Base-by-base conservation (phyloP, 2,113 vertebrate genomes). In the Rhabdomys dilectus region DNA sequence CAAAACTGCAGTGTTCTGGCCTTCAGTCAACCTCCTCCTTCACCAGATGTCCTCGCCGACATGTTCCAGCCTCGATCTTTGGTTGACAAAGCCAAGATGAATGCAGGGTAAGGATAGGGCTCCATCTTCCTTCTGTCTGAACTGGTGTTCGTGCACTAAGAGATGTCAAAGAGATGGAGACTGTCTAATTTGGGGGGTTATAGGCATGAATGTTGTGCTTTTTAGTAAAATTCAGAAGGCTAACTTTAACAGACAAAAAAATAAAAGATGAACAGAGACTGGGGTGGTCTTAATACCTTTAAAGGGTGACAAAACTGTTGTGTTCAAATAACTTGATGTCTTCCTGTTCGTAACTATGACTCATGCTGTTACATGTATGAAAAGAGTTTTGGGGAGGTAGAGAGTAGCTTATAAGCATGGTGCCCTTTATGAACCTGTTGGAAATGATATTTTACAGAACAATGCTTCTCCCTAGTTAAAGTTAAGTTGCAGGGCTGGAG, bases 21-120 rank as follows among this genome's bases (percentile, higher is more conserved):
- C 4, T 98, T 98, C 88, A 99, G 98, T 88, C 99, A 99, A 51
- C 98, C 98, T 68, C 99, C 96, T 36, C 96, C 98, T 8, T 98
- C 99, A 0, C 98, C 99, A 0, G 98, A 98, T 48, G 98, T 98
- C 3, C 98, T 99, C 29, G 99, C 99, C 4, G 99, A 99, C 95
- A 98, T 99, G 98, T 99, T 99, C 98, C 99, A 99, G 98, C 98
- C 98, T 22, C 99, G 99, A 73, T 99, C 99, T 6, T 96, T 99
- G 70, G 97, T 99, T n/a, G 99, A 99, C 97, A 99, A 99, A 98
- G 98, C 99, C 76, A 98, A 97, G 94, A 98, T 99, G 95, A 99
- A 99, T 0, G 97, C 99, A 80, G 99, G 99, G 99, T 99, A 99
- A 98, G 98, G 60, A 42, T 6, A 0, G 45, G 77, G 64, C 66